Evolutionary conservation across 2,888 invertebrate genomes (phyloP), one percentile per base, ranked within the genome.

Genomic region (Protodeltote pygarga): DNA sequence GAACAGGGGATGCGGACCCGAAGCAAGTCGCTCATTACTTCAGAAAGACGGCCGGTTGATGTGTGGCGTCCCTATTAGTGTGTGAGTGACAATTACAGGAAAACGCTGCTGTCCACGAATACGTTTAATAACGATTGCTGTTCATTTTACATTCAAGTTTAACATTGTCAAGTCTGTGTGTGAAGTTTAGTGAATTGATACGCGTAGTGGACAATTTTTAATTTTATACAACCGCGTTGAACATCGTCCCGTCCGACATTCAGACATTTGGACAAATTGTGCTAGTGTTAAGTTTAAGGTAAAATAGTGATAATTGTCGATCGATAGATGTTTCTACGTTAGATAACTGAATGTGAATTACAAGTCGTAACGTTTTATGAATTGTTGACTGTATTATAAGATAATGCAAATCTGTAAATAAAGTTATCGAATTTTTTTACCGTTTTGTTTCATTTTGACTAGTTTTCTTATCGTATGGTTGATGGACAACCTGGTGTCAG

Each of bases 31-130:
- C 75, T 91, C 13, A 83, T 87, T 21, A 84, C 89, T 3, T 78
- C 90, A 1, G 92, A 92, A 45, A 89, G 89, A 58, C 87, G 83
- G 77, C 93, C 94, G 42, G 93, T 94, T n/a, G 95, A 96, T 74
- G 96, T 96, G 46, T 96, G 96, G 96, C 93, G 96, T 75, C 96
- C 96, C 9, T 96, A 96, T 84, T 96, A 87, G 68, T 40, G 40
- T 48, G 29, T 29, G 35, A 32, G 24, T 50, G 61, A 54, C 17
- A 21, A 23, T 40, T 41, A 48, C 14, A 25, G 20, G 16, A 39
- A 49, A 35, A 46, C 6, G 15, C 33, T 4, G 27, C 63, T 52
- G 54, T 52, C 46, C 46, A 53, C 39, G 48, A 25, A 38, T 35
- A 28, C 21, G 59, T 41, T 15, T 46, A 27, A 38, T 54, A 46